Evolutionary conservation across 1,140 invertebrate genomes (phyloP), one percentile per base, ranked within the genome.

Genomic region (Aphaenogaster floridana): DNA sequence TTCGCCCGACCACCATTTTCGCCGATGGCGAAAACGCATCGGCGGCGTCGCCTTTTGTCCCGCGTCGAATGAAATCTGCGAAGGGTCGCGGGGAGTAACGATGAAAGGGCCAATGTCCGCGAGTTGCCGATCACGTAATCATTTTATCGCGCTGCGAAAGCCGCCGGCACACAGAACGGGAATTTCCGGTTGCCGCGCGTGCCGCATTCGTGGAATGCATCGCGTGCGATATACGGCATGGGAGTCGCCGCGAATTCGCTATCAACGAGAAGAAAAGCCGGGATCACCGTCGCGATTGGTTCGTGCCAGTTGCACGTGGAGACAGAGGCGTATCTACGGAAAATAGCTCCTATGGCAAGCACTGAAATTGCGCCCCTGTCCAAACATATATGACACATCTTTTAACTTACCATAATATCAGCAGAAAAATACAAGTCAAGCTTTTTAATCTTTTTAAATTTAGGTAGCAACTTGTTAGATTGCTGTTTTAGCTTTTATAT

Each of bases 41-140:
- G 39, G 7, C 80, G 61, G 7, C 80, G 61, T 28, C 28, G 36
- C 69, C 50, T 45, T 72, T 88, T 86, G 57, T 89, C 28, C 72
- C 50, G n/a, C 45, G 54, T 48, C 45, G 64, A 89, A 90, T 90
- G 54, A 87, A 79, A 74, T 90, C 84, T 80, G 71, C 34, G 36
- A n/a, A 34, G 11, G 59, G 11, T 11, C 21, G 50, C 17, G 42
- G 15, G 7, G 34, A 34, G 54, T 50, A 34, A 11, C 59, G 42
- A 64, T 64, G 21, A 69, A 81, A 71, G 64, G 48, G 64, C 78
- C 77, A 15, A 79, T 45, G 74, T 50, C 8, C 77, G 13, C 54
- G 36, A 42, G 64, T 69, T 69, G 15, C 42, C 52, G 80, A 84
- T 84, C 72, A 13, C 28, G 45, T 57, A 68, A 69, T 89, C 42